These are phyloP conservation scores for Halcyon smyrnensis DNA, from an alignment of 2,797 vertebrate species.

Conservation along the genomic window DNA sequence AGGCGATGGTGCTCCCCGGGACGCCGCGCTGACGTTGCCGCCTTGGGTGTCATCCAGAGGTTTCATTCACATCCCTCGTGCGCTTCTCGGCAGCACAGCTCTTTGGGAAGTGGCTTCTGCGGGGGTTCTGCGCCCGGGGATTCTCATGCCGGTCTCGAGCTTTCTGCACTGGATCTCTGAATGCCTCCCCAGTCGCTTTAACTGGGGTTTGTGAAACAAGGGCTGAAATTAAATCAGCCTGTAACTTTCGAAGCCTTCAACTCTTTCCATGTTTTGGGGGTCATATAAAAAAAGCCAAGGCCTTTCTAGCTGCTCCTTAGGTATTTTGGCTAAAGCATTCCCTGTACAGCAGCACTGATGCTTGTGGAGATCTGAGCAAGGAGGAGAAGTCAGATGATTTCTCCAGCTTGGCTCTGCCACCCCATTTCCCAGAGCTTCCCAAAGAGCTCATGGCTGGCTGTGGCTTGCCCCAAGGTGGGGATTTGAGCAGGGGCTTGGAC, in stretches of 20 bases:
- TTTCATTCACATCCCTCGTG: background rate
- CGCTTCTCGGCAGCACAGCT: background rate
- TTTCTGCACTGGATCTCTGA: slow-evolving; percentile 21
- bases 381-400: background rate
- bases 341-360: background rate
- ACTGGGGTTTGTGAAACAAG: background rate
- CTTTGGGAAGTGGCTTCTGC: background rate
- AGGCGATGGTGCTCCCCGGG: background rate
- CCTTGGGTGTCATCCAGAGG: background rate
- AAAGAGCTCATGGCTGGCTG: background rate
- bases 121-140: background rate
- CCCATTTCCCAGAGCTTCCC: background rate
- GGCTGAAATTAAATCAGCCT: background rate
- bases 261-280: background rate
- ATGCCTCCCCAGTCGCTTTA: background rate
- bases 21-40: background rate
- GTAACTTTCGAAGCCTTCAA: background rate
- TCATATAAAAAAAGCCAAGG: background rate
- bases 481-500: background rate
- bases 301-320: background rate
- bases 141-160: background rate
- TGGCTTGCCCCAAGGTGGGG: background rate
- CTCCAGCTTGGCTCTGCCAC: background rate
- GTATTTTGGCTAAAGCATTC: background rate
- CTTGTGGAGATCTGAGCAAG: background rate